Evolutionary conservation across 53 echinoderm and acorn worm species (phyloP).

Genomic region (Holothuria leucospilota): DNA sequence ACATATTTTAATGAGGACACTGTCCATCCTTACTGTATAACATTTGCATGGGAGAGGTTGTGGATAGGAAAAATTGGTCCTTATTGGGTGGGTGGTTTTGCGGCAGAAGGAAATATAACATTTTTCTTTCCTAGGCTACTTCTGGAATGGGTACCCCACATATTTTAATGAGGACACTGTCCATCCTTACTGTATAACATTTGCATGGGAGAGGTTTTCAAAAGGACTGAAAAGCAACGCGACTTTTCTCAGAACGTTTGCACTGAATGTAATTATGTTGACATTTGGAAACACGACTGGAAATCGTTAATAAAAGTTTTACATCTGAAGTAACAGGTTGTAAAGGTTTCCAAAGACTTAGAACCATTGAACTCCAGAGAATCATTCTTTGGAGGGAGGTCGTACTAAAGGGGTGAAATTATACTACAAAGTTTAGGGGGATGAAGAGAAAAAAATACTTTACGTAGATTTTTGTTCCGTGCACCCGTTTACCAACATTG

Average conservation of each 20-base stretch:
- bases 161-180: conserved; percentile 26
- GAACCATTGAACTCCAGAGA: conserved; percentile 48
- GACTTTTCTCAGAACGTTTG: not conserved
- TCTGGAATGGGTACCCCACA: conserved; percentile 40
- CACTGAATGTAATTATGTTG: not conserved
- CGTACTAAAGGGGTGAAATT: conserved; percentile 58
- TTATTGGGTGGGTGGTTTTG: conserved; percentile 54
- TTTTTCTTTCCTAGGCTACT: conserved; percentile 43
- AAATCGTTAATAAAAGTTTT: not conserved
- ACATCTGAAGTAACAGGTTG: conserved; percentile 21
- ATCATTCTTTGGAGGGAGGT: conserved; percentile 61
- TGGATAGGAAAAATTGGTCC: conserved; percentile 33
- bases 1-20: conserved; percentile 35
- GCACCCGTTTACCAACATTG: conserved; percentile 65
- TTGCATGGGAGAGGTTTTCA: conserved; percentile 45
- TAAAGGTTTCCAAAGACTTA: not conserved
- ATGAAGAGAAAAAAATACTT: conserved; percentile 61
- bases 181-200: conserved; percentile 13
- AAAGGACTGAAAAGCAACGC: conserved; percentile 1
- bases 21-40: conserved; percentile 17
- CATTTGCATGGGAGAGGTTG: conserved; percentile 19
- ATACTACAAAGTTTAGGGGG: conserved; percentile 24
- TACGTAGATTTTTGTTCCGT: conserved; percentile 70
- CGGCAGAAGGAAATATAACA: conserved; percentile 3
- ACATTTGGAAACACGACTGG: conserved; percentile 41